Evolutionary conservation across 2,113 vertebrate species (phyloP).

Genomic region (chimpanzee (Pan troglodytes)): DNA sequence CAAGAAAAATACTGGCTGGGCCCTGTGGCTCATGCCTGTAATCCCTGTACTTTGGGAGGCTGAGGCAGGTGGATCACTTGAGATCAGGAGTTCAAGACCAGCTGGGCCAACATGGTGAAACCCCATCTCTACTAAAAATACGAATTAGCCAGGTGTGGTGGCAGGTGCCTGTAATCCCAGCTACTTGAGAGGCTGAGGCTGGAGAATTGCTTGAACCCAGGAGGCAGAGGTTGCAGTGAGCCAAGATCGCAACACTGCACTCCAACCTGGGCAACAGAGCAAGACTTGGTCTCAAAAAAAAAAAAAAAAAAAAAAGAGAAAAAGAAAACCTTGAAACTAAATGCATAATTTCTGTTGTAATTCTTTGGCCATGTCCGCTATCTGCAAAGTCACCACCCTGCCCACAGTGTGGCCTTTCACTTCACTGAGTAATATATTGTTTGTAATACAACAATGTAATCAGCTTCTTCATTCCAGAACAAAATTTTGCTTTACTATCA

Average conservation of each 20-base stretch:
- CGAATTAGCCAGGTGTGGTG: no score
- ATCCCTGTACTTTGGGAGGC: no score
- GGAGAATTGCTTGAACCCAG: background rate
- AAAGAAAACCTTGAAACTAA: background rate
- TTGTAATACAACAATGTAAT: background rate
- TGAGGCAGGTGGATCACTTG: no score
- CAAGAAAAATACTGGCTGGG: no score
- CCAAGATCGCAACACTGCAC: background rate
- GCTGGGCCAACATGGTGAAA: no score
- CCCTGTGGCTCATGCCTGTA: no score
- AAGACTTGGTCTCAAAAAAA: background rate
- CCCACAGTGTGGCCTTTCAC: background rate
- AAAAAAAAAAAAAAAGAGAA: background rate
- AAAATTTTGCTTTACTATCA: constrained; percentile 35
- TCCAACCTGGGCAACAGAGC: background rate
- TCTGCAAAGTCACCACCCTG: background rate
- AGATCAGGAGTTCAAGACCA: no score
- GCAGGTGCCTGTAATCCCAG: no score
- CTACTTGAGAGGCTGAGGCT: no score
- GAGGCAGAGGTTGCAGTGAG: background rate
- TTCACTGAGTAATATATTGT: background rate
- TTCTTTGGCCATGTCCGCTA: background rate
- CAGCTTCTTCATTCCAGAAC: constrained; percentile 11
- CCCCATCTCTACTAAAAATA: no score
- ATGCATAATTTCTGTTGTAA: background rate